Conservation (phyloP, 2,113 vertebrate species). For the Eublepharis macularius region DNA sequence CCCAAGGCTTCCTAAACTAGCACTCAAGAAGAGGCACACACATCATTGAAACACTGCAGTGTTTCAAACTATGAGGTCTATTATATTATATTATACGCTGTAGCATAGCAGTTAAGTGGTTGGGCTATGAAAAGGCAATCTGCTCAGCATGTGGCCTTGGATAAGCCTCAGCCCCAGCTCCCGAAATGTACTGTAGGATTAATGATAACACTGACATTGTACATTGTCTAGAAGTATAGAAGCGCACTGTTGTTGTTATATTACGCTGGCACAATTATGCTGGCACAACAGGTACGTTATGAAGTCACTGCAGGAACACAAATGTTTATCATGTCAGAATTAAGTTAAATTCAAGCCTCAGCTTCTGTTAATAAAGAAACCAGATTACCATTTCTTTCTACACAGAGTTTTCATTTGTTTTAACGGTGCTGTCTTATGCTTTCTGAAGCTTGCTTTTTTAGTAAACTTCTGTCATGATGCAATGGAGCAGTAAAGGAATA, state of each 20-base stretch:
- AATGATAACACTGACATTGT: too few relatives aligned
- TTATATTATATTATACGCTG: too few relatives aligned
- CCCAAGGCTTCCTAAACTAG: background rate
- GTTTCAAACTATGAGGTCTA: background rate
- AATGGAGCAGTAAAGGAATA: conserved; percentile 24
- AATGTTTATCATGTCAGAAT: background rate
- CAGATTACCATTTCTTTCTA: conserved; percentile 37
- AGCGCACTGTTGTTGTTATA: too few relatives aligned
- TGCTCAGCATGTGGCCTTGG: too few relatives aligned
- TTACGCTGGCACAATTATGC: too few relatives aligned
- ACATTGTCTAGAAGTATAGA: too few relatives aligned
- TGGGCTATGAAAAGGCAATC: too few relatives aligned
- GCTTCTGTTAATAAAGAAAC: background rate
- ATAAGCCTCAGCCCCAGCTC: too few relatives aligned
- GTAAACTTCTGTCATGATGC: background rate
- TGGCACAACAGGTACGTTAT: background rate
- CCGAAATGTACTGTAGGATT: too few relatives aligned
- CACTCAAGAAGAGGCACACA: background rate
- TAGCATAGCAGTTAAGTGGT: too few relatives aligned
- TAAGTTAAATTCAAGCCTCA: background rate
- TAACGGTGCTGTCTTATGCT: conserved; percentile 45
- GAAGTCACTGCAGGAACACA: background rate
- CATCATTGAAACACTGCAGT: background rate
- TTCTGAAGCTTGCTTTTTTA: conserved; percentile 34
- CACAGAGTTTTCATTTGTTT: background rate